Conservation (phyloP, 2,888 invertebrate species). For the Perizoma flavofasciatum region DNA sequence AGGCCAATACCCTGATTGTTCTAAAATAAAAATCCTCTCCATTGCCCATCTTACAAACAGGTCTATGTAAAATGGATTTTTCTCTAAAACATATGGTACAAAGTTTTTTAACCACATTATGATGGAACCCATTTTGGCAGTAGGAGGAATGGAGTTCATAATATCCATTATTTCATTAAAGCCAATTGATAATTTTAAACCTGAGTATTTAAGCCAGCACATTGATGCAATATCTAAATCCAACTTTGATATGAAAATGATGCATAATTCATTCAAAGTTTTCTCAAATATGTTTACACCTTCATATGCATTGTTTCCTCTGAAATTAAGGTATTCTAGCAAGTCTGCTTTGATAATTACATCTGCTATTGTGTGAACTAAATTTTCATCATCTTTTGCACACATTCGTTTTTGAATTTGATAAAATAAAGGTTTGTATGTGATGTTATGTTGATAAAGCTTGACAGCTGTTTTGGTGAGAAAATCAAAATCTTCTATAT, state of each 20-base stretch:
- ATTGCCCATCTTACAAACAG: constrained; percentile 77
- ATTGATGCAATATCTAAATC: constrained; percentile 77
- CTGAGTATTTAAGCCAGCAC: constrained; percentile 75
- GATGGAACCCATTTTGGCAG: constrained; percentile 72
- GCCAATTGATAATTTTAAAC: constrained; percentile 53
- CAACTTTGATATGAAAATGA: constrained; percentile 64
- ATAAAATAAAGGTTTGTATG: constrained; percentile 64
- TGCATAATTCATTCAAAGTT: constrained; percentile 63
- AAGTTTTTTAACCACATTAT: constrained; percentile 77
- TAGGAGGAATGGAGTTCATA: constrained; percentile 67
- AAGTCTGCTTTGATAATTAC: constrained; percentile 71
- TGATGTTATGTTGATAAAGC: constrained; percentile 59
- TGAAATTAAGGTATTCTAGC: constrained; percentile 70
- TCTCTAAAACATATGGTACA: constrained; percentile 67
- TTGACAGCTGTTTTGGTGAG: constrained; percentile 55
- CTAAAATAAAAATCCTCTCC: constrained; percentile 72
- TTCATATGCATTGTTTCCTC: constrained; percentile 62
- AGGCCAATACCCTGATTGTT: constrained; percentile 78
- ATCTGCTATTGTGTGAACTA: constrained; percentile 52
- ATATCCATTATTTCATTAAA: constrained; percentile 62
- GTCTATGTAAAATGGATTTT: constrained; percentile 75
- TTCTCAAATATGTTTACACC: constrained; percentile 60
- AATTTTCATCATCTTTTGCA: constrained; percentile 44
- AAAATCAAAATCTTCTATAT: constrained; percentile 59
- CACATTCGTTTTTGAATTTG: constrained; percentile 64